Evolutionary conservation across 1,140 invertebrate genomes (phyloP).

Genomic region (Lepeophtheirus salmonis): DNA sequence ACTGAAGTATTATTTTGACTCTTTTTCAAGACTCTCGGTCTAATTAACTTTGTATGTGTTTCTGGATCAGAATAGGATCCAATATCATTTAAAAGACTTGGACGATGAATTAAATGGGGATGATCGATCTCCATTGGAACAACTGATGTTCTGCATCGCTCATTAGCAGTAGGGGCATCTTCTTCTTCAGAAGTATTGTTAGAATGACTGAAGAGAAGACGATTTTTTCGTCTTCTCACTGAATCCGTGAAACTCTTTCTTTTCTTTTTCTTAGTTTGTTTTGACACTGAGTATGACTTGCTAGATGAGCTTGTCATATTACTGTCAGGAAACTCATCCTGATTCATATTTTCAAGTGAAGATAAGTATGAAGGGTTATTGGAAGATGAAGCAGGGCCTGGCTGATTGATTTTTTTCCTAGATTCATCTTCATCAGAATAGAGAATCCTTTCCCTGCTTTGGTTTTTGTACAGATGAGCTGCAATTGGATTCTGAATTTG

Average conservation of each 20-base stretch:
- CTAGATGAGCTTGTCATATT: too few species aligned
- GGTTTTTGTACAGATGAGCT: too few species aligned
- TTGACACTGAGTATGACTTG: neutral
- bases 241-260: neutral
- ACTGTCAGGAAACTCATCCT: neutral
- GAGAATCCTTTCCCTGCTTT: neutral
- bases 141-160: neutral
- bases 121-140: neutral
- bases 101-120: neutral
- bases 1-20: neutral
- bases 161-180: neutral
- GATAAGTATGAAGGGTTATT: too few species aligned
- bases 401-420: neutral
- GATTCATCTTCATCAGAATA: neutral
- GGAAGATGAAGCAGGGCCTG: neutral
- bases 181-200: neutral
- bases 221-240: neutral
- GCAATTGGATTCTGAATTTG: neutral
- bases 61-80: neutral
- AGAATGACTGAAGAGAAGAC: neutral
- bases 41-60: neutral
- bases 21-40: neutral
- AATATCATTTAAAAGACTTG: neutral
- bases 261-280: too few species aligned
- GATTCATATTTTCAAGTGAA: neutral